Percentiles rank a stretch among this genome's conserved stretches.
phyloP scores from a whole-genome alignment of 1,140 invertebrate species.

The Lepidurus couesii region DNA sequence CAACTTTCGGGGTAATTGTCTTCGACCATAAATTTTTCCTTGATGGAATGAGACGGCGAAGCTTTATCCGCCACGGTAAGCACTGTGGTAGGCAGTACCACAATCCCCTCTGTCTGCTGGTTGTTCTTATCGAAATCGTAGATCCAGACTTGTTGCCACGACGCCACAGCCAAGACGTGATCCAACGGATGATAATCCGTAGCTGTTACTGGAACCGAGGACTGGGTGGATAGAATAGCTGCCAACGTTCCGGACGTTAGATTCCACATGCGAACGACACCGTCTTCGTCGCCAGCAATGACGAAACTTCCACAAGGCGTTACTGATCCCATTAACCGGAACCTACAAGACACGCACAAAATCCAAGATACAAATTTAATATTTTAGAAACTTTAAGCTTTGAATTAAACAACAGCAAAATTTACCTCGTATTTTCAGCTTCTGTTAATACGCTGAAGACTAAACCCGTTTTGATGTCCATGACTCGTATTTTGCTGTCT shows the following conservation, averaged over 20 bases:
- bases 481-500: constrained; percentile 3
- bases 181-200: constrained; percentile 16
- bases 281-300: constrained; percentile 26
- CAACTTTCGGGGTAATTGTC: not conserved
- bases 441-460: not conserved
- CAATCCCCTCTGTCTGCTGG: not conserved
- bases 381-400: not conserved
- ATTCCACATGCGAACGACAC: constrained; percentile 24
- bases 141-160: not conserved
- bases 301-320: constrained; percentile 25
- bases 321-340: not conserved
- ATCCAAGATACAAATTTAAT: not conserved
- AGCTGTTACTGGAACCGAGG: constrained; percentile 6
- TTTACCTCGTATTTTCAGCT: constrained; percentile 7
- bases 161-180: not conserved
- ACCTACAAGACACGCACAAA: not conserved
- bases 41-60: not conserved
- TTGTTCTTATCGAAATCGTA: constrained; percentile 13
- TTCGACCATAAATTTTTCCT: not conserved
- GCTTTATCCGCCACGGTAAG: not conserved
- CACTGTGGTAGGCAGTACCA: constrained; percentile 9
- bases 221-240: not conserved
- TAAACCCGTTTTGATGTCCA: not conserved
- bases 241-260: constrained; percentile 15
- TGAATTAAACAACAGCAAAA: not conserved